Base-by-base conservation (phyloP, 2,888 invertebrate species). In the Hemaris fuciformis region DNA sequence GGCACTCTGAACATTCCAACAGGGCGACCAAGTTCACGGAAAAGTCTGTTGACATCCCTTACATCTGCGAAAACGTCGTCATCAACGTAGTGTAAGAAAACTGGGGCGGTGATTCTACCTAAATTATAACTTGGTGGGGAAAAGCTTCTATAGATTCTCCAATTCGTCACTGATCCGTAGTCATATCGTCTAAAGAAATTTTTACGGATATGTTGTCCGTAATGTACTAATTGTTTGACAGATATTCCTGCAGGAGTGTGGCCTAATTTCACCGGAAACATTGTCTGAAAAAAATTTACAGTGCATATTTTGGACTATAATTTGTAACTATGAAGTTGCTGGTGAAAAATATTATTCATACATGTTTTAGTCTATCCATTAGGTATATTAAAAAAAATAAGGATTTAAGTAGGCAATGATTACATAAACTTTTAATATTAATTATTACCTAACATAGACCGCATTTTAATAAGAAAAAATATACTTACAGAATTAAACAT, bases 161-260 rank as follows among this genome's bases (percentile, higher is more conserved):
- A 78, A 75, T 95, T 95, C 3, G 84, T 63, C 0, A 80, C 60
- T 66, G 78, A 64, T 4, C 94, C 94, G 64, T 90, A 85, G 75
- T 94, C 93, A 69, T 87, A 94, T 65, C 93, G 90, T 2, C 93
- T 83, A 74, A 94, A 94, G 43, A 80, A 72, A 0, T 83, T 85
- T 0, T 93, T 87, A 31, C 83, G 82, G 7, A 94, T 89, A 22
- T 93, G 90, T 82, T 97, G 96, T 0, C 90, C 94, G 78, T 93
- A 96, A 80, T 97, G 96, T 20, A 95, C 83, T 15, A 96, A 76
- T 80, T 96, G 96, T 70, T 94, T 93, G 1, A 94, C 93, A 0
- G 96, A 93, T 0, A 94, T 92, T 0, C 96, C 96, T 0, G 95
- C 95, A 1, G 96, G 96, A 0, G 91, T 88, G 71, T 95, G 95